Percentiles rank a stretch among this genome's conserved stretches.
These are phyloP conservation scores for Drosophila navojoa DNA, from an alignment of 1,140 invertebrate species.

Conservation along the genomic window DNA sequence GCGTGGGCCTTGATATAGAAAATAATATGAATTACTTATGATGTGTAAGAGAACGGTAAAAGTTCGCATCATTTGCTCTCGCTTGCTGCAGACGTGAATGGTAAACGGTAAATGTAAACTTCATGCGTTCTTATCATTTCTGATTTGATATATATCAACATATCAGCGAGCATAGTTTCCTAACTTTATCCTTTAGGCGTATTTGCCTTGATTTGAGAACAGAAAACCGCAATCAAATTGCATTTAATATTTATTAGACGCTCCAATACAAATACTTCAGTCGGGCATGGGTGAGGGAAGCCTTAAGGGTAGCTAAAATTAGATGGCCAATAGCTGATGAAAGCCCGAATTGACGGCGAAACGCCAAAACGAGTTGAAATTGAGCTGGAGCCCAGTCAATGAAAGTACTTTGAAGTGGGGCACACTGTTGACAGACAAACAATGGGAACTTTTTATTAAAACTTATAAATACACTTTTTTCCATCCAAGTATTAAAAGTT, in stretches of 20 bases:
- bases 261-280: constrained; percentile 11
- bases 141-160: not conserved
- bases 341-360: not conserved
- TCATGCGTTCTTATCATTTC: not conserved
- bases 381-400: not conserved
- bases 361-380: not conserved
- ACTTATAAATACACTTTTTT: no score
- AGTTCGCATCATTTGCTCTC: constrained; percentile 46
- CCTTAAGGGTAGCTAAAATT: constrained; percentile 6
- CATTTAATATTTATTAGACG: constrained; percentile 76
- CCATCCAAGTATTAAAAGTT: no score
- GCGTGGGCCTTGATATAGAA: constrained; percentile 47
- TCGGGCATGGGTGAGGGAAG: not conserved
- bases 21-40: constrained; percentile 72
- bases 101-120: not conserved
- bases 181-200: not conserved
- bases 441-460: no score
- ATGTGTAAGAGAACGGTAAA: constrained; percentile 38
- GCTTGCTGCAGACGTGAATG: constrained; percentile 10
- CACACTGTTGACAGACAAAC: not conserved
- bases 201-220: constrained; percentile 20
- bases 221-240: constrained; percentile 71
- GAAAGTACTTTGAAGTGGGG: not conserved
- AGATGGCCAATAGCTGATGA: constrained; percentile 9
- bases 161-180: constrained; percentile 22